Evolutionary conservation across 92 coral and sea anemone species (phyloP).

Genomic region (Palythoa caribaeorum): DNA sequence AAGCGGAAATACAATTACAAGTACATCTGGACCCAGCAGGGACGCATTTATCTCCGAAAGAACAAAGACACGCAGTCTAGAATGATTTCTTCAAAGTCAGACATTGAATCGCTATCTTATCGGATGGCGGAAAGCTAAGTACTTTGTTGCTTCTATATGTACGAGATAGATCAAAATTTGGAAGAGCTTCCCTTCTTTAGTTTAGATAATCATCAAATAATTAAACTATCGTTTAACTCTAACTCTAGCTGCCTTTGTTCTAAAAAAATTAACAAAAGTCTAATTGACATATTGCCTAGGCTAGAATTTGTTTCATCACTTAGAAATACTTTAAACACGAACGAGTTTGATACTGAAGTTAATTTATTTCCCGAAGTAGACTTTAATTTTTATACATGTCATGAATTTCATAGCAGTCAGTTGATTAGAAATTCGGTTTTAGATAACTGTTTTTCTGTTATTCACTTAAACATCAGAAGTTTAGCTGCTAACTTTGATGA

Average conservation of each 20-base stretch:
- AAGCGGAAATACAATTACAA: constrained; percentile 20
- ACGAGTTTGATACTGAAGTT: neutral
- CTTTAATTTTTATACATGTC: neutral
- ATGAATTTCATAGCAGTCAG: neutral
- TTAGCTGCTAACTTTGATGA: neutral
- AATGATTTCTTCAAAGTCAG: no score
- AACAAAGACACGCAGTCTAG: constrained; percentile 18
- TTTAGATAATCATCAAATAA: no score
- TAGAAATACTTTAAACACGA: neutral
- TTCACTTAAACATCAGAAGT: neutral
- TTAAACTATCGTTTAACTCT: neutral
- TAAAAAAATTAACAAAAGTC: constrained; percentile 6
- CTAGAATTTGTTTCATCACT: constrained; percentile 31
- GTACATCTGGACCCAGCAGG: constrained; percentile 52
- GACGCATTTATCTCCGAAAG: constrained; percentile 40
- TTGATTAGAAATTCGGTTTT: neutral
- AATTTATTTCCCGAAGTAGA: neutral
- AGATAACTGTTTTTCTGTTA: neutral
- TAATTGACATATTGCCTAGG: neutral
- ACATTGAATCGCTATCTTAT: no score
- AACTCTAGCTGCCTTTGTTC: neutral
- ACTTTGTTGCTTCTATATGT: no score
- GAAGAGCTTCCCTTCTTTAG: no score
- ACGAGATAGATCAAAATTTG: no score
- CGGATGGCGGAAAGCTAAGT: no score